Base-by-base conservation (phyloP, 2,797 vertebrate species). In the Streptopelia turtur region DNA sequence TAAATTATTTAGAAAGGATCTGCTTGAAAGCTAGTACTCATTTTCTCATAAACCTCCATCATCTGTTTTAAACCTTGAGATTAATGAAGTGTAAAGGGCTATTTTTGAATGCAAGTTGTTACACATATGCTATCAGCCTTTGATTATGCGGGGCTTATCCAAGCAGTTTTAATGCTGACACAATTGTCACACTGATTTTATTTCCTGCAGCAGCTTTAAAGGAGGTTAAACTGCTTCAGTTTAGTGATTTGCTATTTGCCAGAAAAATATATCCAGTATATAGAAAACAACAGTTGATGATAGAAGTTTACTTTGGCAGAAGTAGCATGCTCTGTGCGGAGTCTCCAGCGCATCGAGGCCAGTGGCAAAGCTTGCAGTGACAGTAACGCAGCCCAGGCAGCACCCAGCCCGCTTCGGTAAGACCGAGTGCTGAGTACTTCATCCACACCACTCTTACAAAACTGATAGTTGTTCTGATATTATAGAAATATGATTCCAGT, bases 1-100 rank as follows among this genome's bases (percentile, higher is more conserved):
- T 70, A 93, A 90, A 88, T 83, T 88, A 82, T 77, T 89, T 94
- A 90, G 52, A 88, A 77, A 63, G 28, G 27, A 69, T 70, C 63
- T 94, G 12, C 64, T 90, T 91, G 83, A 91, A 94, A 91, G 78
- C 52, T 61, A 43, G 25, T 37, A 56, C 45, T 84, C 13, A 7
- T 90, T 82, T 94, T 69, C 77, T 91, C 23, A 9, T 94, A 88
- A 95, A 79, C 39, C 31, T 82, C 21, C 57, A 35, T 89, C 71
- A 65, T 89, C 63, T 80, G 31, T 69, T 87, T 82, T 77, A 94
- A 91, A 87, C 25, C 18, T 53, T 50, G 80, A 89, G 80, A 75
- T 90, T 88, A 94, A 84, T 90, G 43, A 87, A 76, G 37, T 55
- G 33, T 66, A 76, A 90, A 56, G 82, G 79, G 72, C 77, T 94